These are phyloP conservation scores for Lasioglossum lativentre DNA, from an alignment of 2,888 invertebrate species.

Conservation along the genomic window DNA sequence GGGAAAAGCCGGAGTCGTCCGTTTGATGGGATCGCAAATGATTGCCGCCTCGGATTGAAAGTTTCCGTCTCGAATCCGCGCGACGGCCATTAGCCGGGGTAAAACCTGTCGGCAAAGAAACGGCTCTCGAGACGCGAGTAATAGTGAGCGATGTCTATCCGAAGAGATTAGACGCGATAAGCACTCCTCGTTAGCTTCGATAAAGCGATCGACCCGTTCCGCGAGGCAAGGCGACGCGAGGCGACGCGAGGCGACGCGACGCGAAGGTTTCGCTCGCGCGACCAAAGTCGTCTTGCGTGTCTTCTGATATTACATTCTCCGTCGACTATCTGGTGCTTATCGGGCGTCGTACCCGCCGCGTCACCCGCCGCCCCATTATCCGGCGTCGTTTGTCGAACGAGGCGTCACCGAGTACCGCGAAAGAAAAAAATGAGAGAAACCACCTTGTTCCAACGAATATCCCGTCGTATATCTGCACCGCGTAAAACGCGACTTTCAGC, in stretches of 20 bases:
- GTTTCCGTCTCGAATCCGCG: not conserved
- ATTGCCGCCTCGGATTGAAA: slow-evolving; percentile 12
- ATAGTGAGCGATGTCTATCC: slow-evolving; percentile 17
- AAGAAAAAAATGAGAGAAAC: not conserved
- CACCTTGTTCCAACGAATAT: not conserved
- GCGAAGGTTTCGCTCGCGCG: slow-evolving; percentile 23
- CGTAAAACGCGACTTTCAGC: no score
- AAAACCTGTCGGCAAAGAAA: not conserved
- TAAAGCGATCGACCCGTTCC: slow-evolving; percentile 49
- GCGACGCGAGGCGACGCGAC: not conserved
- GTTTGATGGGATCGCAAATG: slow-evolving; percentile 23
- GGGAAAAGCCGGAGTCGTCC: no score
- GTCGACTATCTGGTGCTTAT: slow-evolving; percentile 52
- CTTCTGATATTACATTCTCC: slow-evolving; percentile 51
- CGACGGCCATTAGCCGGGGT: not conserved
- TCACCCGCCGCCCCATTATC: slow-evolving; percentile 30
- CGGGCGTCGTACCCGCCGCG: slow-evolving; percentile 56
- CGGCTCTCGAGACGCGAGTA: not conserved
- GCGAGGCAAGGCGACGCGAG: not conserved
- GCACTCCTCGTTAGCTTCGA: slow-evolving; percentile 43
- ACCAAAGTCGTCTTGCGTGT: slow-evolving; percentile 24
- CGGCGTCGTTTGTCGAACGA: slow-evolving; percentile 12
- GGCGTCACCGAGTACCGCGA: not conserved
- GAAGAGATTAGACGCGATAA: slow-evolving; percentile 39
- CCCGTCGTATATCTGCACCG: not conserved